These are phyloP conservation scores for Pararge aegeria DNA, from an alignment of 1,140 invertebrate species.

Conservation along the genomic window DNA sequence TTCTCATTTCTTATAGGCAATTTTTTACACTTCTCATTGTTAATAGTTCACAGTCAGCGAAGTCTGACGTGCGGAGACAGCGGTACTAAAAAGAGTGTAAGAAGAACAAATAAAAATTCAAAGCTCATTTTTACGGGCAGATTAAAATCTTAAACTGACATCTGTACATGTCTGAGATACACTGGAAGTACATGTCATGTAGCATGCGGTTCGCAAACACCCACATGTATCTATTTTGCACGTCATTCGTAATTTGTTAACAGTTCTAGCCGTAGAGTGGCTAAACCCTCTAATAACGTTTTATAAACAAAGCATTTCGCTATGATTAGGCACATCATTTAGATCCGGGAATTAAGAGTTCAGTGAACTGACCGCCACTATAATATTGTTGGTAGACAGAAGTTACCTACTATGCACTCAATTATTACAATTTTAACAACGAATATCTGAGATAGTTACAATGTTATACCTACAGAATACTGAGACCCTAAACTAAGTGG, in stretches of 20 bases:
- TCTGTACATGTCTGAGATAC: slow-evolving; percentile 3
- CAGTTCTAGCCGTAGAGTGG: slow-evolving; percentile 10
- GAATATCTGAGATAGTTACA: background rate
- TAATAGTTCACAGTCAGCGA: too few relatives aligned
- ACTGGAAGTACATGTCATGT: background rate
- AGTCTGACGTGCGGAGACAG: background rate
- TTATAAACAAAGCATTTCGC: slow-evolving; percentile 32
- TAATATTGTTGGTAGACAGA: background rate
- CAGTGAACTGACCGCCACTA: slow-evolving; percentile 36
- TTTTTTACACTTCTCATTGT: too few relatives aligned
- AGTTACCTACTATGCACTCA: background rate
- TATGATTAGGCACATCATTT: slow-evolving; percentile 37
- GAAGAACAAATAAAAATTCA: slow-evolving; percentile 12
- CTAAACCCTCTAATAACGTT: slow-evolving; percentile 30
- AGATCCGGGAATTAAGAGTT: slow-evolving; percentile 50
- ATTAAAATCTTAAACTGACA: slow-evolving; percentile 25
- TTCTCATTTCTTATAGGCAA: too few relatives aligned
- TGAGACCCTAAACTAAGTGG: too few relatives aligned
- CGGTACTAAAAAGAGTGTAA: background rate
- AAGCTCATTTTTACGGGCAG: slow-evolving; percentile 17
- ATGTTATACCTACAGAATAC: too few relatives aligned
- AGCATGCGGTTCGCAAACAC: slow-evolving; percentile 13
- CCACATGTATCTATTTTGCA: slow-evolving; percentile 15
- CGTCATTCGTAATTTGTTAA: slow-evolving; percentile 12
- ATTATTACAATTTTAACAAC: slow-evolving; percentile 1